These are phyloP conservation scores for Suncus etruscus DNA, from an alignment of 2,113 vertebrate genomes.

Conservation along the genomic window DNA sequence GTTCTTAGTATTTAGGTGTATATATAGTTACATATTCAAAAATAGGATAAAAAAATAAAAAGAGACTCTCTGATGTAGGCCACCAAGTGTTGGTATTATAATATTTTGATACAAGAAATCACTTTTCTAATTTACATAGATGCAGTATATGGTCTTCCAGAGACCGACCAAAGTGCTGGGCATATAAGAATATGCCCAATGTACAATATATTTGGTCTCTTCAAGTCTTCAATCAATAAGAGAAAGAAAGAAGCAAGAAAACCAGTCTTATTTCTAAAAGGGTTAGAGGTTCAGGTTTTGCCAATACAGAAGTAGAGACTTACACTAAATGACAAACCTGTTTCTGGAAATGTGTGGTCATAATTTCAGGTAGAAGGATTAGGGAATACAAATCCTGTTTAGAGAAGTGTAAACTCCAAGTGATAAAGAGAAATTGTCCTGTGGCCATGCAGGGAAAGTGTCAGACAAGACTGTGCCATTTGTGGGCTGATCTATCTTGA, in stretches of 20 bases:
- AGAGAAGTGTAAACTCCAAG: background rate
- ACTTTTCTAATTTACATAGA: constrained; percentile 16
- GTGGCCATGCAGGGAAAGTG: background rate
- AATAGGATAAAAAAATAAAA: no score
- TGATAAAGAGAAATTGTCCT: background rate
- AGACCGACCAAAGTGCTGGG: background rate
- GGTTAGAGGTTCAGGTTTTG: background rate
- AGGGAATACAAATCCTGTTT: background rate
- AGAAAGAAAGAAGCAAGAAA: background rate
- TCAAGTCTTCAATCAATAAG: background rate
- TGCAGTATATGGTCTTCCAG: background rate
- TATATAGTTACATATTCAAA: no score
- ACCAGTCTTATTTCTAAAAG: background rate
- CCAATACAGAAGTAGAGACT: background rate
- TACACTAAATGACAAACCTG: background rate
- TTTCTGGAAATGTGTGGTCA: background rate
- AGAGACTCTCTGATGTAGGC: no score
- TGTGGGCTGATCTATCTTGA: background rate
- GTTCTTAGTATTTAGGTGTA: no score
- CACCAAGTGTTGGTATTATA: background rate
- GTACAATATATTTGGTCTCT: background rate
- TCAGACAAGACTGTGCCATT: background rate
- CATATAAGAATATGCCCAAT: background rate
- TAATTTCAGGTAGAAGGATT: background rate
- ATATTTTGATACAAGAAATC: background rate